phyloP scores from a whole-genome alignment of 1,140 invertebrate species.

The Drosophila sturtevanti region DNA sequence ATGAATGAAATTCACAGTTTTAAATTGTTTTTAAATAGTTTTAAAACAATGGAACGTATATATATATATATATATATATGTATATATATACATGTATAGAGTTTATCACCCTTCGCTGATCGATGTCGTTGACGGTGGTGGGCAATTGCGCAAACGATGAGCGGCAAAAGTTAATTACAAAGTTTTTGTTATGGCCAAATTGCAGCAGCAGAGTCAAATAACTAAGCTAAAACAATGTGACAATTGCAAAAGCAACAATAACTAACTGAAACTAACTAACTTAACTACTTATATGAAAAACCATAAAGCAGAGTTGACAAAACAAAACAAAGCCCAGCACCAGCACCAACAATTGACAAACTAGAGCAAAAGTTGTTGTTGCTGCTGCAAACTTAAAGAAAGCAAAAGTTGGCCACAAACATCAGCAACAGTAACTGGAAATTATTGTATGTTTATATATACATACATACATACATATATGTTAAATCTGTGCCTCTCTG shows the following conservation, averaged over 20 bases:
- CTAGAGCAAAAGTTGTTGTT: conserved; percentile 39
- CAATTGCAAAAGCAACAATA: conserved; percentile 64
- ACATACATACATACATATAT: no score
- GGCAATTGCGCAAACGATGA: conserved; percentile 50
- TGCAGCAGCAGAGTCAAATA: conserved; percentile 14
- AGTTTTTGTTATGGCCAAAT: conserved; percentile 30
- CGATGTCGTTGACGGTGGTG: conserved; percentile 43
- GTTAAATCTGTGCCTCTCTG: neutral
- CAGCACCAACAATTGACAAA: conserved; percentile 26
- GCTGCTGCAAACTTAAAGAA: conserved; percentile 42
- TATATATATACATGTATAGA: neutral
- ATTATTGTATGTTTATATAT: neutral
- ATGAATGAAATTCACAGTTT: conserved; percentile 22
- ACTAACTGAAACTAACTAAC: conserved; percentile 20
- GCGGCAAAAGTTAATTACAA: conserved; percentile 52
- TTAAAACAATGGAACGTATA: conserved; percentile 36
- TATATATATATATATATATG: no score
- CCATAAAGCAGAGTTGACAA: conserved; percentile 63
- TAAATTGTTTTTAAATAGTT: conserved; percentile 36
- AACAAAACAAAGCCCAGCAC: conserved; percentile 51
- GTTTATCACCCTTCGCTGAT: conserved; percentile 37
- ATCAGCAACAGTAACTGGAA: neutral
- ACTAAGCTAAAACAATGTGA: conserved; percentile 66
- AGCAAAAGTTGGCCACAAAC: conserved; percentile 52
- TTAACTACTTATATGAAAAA: conserved; percentile 37